Evolutionary conservation across 2,888 invertebrate species (phyloP), one percentile per base, ranked within the genome.

Genomic region (Teleogryllus oceanicus): DNA sequence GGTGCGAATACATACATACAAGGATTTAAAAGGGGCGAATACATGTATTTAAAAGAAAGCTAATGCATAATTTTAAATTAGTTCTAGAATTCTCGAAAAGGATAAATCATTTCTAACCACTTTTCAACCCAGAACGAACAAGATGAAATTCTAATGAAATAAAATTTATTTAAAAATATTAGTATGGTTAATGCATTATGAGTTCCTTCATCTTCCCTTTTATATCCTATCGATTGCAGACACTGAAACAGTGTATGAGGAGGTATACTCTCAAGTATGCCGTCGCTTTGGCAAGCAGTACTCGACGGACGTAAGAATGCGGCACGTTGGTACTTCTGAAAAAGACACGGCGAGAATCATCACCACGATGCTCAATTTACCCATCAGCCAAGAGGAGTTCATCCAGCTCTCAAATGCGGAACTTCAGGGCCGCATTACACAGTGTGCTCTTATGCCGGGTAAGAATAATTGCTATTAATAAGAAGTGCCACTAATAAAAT

Each of bases 161-260:
- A 8, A 37, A 37, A 5, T 37, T 37, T 37, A 8, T 37, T 37
- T 37, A 37, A 8, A 37, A 37, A 37, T 5, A 37, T 24, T 37
- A 37, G 1, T 37, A 37, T 37, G 37, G 37, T 37, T 37, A 8
- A 5, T 37, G 10, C 37, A 8, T 37, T 37, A 37, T 37, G 37
- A 37, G 37, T 37, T 37, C 37, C 8, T 37, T 37, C 37, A 5
- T 1, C 37, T 37, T 37, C 8, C 37, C 37, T 8, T 18, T 62
- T 62, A 62, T 78, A 80, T 80, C 83, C 81, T 83, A 76, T 83
- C 83, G 49, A 82, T 89, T 89, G 76, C 89, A 95, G 96, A 96
- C 87, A 94, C 96, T 1, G 96, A 96, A 87, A 89, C 88, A 80
- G 89, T 94, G 75, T 96, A 96, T 87, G 93, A 93, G 84, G 90